These are phyloP conservation scores for Temnothorax longispinosus DNA, from an alignment of 1,140 invertebrate genomes.

Conservation along the genomic window DNA sequence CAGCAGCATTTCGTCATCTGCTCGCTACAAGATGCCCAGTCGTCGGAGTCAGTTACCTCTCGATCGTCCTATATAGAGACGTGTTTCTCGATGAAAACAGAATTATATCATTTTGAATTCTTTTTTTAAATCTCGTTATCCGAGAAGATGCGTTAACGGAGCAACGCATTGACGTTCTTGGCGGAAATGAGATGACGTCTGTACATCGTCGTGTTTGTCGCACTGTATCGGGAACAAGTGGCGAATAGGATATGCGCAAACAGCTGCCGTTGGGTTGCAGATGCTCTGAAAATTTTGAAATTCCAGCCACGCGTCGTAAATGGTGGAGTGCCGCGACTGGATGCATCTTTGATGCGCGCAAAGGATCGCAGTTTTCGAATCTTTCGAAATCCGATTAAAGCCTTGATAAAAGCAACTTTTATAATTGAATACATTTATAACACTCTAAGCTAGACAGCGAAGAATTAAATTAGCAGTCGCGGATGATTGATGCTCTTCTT, in stretches of 20 bases:
- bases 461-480: not conserved
- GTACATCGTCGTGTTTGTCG: conserved; percentile 4
- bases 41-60: not conserved
- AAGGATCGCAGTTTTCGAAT: not conserved
- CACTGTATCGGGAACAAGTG: conserved; percentile 31
- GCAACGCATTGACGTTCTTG: not conserved
- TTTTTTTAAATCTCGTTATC: not conserved
- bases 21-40: not conserved
- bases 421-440: not conserved
- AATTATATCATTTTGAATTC: not conserved
- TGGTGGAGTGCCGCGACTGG: not conserved
- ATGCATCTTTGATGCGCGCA: not conserved
- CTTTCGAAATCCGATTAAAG: not conserved
- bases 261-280: conserved; percentile 65
- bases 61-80: not conserved
- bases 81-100: not conserved
- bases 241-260: conserved; percentile 38
- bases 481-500: not conserved
- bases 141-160: not conserved
- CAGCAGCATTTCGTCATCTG: conserved; percentile 50
- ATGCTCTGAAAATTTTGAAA: conserved; percentile 58
- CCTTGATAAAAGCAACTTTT: not conserved
- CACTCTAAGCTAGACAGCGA: not conserved
- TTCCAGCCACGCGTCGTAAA: conserved; percentile 12
- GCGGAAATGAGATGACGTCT: conserved; percentile 37